Evolutionary conservation across 2,888 invertebrate species (phyloP).

Genomic region (Euzophera pinguis): DNA sequence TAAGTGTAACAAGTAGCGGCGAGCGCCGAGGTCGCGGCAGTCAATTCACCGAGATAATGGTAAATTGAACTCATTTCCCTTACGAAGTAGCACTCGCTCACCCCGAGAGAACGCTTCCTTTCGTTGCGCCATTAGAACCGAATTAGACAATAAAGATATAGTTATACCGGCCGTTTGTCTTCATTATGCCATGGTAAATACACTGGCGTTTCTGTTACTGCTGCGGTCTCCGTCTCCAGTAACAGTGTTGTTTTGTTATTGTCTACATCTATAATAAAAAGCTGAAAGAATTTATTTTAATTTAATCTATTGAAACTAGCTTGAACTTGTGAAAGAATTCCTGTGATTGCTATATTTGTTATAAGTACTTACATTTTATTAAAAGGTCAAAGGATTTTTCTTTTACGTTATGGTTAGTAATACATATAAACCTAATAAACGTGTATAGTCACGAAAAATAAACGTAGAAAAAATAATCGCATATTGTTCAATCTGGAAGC

Average conservation of each 20-base stretch:
- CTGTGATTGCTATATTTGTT: too few species aligned
- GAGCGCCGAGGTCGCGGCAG: slow-evolving; percentile 44
- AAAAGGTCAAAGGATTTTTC: too few species aligned
- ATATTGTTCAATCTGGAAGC: too few species aligned
- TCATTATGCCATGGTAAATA: background rate
- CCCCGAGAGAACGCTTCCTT: slow-evolving; percentile 43
- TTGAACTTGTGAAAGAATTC: too few species aligned
- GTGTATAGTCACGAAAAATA: too few species aligned
- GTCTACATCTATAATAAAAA: background rate
- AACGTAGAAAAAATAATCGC: too few species aligned
- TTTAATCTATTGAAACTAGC: too few species aligned
- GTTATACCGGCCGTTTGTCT: slow-evolving; percentile 1
- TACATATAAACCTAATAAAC: too few species aligned
- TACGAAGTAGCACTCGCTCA: slow-evolving; percentile 37
- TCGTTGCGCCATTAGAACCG: slow-evolving; percentile 48
- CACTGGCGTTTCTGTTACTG: background rate
- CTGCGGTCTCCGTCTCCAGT: too few species aligned
- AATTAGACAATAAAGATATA: slow-evolving; percentile 46
- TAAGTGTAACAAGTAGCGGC: slow-evolving; percentile 45
- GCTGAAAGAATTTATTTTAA: too few species aligned
- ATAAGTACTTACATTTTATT: too few species aligned
- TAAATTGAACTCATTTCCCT: slow-evolving; percentile 71
- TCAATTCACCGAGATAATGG: slow-evolving; percentile 62
- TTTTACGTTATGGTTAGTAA: too few species aligned
- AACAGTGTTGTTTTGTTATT: background rate